phyloP scores from a whole-genome alignment of 2,113 vertebrate genomes.

The Coptodon bakossiorum region DNA sequence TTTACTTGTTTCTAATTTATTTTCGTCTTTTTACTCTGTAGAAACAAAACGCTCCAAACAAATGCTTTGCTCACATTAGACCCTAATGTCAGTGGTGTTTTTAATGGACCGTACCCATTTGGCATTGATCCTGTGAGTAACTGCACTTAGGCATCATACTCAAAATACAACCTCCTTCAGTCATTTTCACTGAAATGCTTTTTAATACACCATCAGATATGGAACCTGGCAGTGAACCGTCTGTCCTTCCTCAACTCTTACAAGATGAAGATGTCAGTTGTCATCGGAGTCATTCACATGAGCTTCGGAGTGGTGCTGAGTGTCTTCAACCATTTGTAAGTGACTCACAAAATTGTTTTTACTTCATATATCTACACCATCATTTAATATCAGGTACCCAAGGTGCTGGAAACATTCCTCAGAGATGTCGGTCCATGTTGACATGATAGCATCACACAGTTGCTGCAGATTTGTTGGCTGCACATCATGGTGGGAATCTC shows the following conservation, averaged over 20 bases:
- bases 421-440: no score
- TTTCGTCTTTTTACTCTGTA: slow-evolving; percentile 9
- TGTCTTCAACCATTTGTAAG: slow-evolving; percentile 95
- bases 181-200: neutral
- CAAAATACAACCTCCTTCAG: neutral
- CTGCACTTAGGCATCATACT: neutral
- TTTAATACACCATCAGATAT: slow-evolving; percentile 72
- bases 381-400: no score
- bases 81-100: slow-evolving; percentile 87
- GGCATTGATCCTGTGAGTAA: slow-evolving; percentile 92
- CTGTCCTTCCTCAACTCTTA: slow-evolving; percentile 97
- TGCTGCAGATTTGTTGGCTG: no score
- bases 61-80: slow-evolving; percentile 78
- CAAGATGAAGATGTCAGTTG: slow-evolving; percentile 99
- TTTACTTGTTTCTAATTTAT: neutral
- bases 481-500: no score
- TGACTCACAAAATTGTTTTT: slow-evolving; percentile 10
- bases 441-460: no score
- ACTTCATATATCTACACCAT: neutral
- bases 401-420: no score
- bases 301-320: slow-evolving; percentile 89
- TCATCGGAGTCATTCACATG: slow-evolving; percentile 93
- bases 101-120: slow-evolving; percentile 85
- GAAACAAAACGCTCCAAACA: slow-evolving; percentile 70
- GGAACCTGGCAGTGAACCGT: slow-evolving; percentile 93